These are phyloP conservation scores for Aproaerema taeniolella DNA, from an alignment of 2,888 invertebrate species.

Conservation along the genomic window DNA sequence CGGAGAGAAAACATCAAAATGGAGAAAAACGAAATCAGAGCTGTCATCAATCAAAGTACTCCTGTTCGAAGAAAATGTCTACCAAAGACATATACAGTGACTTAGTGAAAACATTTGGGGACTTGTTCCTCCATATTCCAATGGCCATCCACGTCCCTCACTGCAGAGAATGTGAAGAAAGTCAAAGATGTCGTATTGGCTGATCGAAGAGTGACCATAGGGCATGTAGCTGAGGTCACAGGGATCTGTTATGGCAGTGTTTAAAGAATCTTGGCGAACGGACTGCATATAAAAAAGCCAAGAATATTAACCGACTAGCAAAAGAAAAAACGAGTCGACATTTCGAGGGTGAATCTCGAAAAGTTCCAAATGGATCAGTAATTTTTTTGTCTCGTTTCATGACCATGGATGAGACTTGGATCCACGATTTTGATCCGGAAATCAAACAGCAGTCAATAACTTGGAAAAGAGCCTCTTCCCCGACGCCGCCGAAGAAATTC, in stretches of 20 bases:
- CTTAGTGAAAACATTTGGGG: conserved; percentile 4
- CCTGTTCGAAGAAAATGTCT: neutral
- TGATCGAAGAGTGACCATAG: neutral
- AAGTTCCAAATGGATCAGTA: neutral
- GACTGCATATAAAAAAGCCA: neutral
- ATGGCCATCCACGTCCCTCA: conserved; percentile 1
- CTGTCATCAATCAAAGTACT: neutral
- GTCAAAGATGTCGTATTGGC: neutral
- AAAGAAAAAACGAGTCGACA: neutral
- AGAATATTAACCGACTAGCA: neutral
- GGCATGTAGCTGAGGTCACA: neutral
- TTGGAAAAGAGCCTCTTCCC: neutral
- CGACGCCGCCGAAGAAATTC: conserved; percentile 3
- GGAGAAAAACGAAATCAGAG: neutral
- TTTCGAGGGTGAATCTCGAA: neutral
- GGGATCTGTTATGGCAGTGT: neutral
- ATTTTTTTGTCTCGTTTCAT: neutral
- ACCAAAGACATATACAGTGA: neutral
- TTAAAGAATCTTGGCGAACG: neutral
- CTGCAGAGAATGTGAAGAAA: neutral
- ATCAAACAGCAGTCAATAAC: conserved; percentile 2
- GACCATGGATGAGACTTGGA: conserved; percentile 8
- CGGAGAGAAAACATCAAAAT: too few relatives aligned
- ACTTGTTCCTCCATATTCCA: conserved; percentile 17
- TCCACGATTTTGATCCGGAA: conserved; percentile 7